Base-by-base conservation (phyloP, 2,797 vertebrate species). In the Sciurus vulgaris region DNA sequence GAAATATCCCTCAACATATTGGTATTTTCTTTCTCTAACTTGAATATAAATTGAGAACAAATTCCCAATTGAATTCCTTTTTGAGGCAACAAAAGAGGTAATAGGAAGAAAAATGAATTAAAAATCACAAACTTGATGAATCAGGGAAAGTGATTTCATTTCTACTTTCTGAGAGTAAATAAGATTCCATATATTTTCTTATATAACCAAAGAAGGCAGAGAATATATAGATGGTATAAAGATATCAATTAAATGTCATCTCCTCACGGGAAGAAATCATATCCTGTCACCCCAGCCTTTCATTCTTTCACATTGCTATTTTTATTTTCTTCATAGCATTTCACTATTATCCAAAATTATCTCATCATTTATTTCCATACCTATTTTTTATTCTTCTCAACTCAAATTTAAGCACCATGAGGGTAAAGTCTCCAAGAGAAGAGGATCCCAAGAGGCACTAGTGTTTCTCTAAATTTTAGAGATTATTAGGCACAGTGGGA, bases 101-200 rank as follows among this genome's bases (percentile, higher is more conserved):
- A 79, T 7, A 30, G 0, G 1, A 72, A 61, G 18, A 47, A 93
- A 85, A 38, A 47, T 81, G 22, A 4, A 76, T 74, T 92, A 69
- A 77, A 94, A 77, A 85, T 87, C 56, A 81, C 44, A 49, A 89
- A 91, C 13, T 88, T 70, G 83, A 7, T 89, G 74, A 92, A 92
- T 38, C 35, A 77, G 26, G 54, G 28, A 89, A 86, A 91, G 35
- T 47, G n/a, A 84, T 9, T 86, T 95, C 65, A 61, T 82, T n/a
- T 63, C 91, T 86, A 20, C 51, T 69, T 85, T 91, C 86, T 89
- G n/a, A 67, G 47, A 69, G 0, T 86, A 22, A 56, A 81, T 15
- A 76, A 41, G 33, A 67, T 2, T 70, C 10, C 74, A 54, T n/a
- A 35, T 61, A 3, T 33, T 91, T 13, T 65, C 20, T 78, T 51